phyloP scores from a whole-genome alignment of 2,888 invertebrate species.

The Synergus laeviventris region DNA sequence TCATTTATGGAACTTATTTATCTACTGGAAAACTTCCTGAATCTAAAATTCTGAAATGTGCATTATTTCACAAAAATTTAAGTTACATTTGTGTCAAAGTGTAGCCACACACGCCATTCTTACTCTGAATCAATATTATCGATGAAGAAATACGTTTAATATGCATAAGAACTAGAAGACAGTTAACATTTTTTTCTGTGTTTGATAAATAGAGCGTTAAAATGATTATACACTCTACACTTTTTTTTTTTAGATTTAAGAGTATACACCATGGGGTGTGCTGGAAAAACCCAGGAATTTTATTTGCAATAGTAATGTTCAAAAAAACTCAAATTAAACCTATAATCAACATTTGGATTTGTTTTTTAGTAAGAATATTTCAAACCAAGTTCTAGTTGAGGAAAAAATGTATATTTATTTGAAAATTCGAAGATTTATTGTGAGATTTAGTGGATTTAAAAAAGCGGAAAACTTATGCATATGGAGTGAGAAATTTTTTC shows the following conservation, averaged over 20 bases:
- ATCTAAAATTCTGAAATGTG: background rate
- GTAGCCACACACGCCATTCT: conserved; percentile 10
- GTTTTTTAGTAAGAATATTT: too few species aligned
- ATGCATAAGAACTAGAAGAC: conserved; percentile 2
- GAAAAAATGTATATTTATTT: background rate
- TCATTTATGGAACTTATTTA: background rate
- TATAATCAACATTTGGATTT: too few species aligned
- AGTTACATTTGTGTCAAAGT: conserved; percentile 12
- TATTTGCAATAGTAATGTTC: background rate
- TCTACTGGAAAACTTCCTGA: background rate
- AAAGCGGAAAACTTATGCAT: background rate
- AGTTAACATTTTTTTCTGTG: background rate
- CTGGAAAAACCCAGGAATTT: background rate
- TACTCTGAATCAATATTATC: conserved; percentile 8
- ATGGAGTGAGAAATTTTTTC: background rate
- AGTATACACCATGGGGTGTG: too few species aligned
- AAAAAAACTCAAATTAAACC: too few species aligned
- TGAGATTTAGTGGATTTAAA: background rate
- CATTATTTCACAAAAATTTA: background rate
- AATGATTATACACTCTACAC: background rate
- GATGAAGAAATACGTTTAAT: background rate
- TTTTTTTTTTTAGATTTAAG: background rate
- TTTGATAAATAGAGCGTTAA: conserved; percentile 16
- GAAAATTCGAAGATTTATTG: too few species aligned
- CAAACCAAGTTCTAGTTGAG: too few species aligned